Percentiles rank a stretch among this genome's conserved stretches.
Conservation (phyloP, 2,113 vertebrate species). For the Eurypyga helias region DNA sequence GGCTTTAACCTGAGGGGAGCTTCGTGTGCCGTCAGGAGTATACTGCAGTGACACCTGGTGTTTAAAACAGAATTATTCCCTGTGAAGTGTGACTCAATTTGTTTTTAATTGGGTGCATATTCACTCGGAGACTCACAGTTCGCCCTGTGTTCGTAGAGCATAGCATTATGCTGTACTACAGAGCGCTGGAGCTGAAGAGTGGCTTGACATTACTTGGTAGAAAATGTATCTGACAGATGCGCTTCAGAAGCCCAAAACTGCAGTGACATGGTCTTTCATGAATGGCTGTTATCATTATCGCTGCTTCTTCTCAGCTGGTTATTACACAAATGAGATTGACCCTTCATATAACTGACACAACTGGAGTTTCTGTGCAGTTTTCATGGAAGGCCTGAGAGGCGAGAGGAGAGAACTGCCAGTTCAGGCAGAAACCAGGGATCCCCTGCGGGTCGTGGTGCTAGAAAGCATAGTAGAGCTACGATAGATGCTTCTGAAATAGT, state of each 20-base stretch:
- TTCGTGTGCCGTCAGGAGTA: background rate
- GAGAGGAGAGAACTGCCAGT: background rate
- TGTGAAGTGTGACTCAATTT: background rate
- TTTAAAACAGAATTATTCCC: constrained; percentile 15
- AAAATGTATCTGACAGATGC: background rate
- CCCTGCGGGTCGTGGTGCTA: accelerated
- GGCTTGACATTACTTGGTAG: background rate
- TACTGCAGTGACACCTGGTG: constrained; percentile 65
- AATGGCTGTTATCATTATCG: background rate
- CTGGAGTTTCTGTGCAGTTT: background rate
- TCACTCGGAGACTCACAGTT: background rate
- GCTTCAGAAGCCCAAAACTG: constrained; percentile 20
- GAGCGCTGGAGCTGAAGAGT: background rate
- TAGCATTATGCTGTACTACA: background rate
- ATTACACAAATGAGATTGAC: constrained; percentile 15
- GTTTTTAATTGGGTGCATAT: background rate
- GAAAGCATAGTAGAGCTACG: background rate
- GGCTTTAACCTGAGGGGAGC: background rate
- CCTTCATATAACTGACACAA: background rate
- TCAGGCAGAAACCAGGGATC: background rate
- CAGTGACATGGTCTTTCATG: background rate
- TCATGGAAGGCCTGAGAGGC: background rate
- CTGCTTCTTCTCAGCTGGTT: background rate
- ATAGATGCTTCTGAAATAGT: background rate
- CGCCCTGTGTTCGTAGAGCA: background rate